phyloP scores from a whole-genome alignment of 37 sponge, comb jelly and placozoan species.

The Tethya wilhelma region DNA sequence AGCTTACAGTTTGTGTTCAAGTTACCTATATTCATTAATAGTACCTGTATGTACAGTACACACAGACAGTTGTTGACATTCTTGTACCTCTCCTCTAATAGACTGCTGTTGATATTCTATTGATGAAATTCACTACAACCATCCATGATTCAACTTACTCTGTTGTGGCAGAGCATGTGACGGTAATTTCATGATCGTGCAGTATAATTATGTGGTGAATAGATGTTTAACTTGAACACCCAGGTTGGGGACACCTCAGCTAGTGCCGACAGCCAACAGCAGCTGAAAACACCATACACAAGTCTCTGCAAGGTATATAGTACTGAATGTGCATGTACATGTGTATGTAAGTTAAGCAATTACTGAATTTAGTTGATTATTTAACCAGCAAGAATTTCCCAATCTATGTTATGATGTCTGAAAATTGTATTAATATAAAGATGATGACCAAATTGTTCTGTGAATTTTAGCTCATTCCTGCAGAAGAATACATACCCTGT shows the following conservation, averaged over 20 bases:
- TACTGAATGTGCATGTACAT: constrained; percentile 11
- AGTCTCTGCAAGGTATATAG: constrained; percentile 52
- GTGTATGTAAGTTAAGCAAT: background rate
- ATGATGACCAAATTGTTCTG: background rate
- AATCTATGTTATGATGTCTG: background rate
- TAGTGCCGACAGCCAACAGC: constrained; percentile 14
- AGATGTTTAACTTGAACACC: background rate
- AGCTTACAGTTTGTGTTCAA: background rate
- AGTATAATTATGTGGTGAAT: background rate
- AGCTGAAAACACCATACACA: constrained; percentile 31
- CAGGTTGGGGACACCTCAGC: constrained; percentile 9
- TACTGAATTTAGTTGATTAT: background rate
- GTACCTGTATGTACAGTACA: background rate
- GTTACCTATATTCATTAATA: background rate
- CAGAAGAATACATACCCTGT: constrained; percentile 60
- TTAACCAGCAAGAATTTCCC: background rate
- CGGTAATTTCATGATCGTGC: constrained; percentile 27
- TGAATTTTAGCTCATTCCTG: constrained; percentile 21
- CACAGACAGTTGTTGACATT: background rate
- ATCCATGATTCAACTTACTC: constrained; percentile 65
- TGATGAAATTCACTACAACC: constrained; percentile 71
- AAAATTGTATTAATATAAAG: background rate
- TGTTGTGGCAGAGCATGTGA: constrained; percentile 68
- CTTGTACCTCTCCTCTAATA: constrained; percentile 18
- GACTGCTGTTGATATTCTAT: constrained; percentile 77